Base-by-base conservation (phyloP, 2,797 vertebrate species). In the Peromyscus nudipes region DNA sequence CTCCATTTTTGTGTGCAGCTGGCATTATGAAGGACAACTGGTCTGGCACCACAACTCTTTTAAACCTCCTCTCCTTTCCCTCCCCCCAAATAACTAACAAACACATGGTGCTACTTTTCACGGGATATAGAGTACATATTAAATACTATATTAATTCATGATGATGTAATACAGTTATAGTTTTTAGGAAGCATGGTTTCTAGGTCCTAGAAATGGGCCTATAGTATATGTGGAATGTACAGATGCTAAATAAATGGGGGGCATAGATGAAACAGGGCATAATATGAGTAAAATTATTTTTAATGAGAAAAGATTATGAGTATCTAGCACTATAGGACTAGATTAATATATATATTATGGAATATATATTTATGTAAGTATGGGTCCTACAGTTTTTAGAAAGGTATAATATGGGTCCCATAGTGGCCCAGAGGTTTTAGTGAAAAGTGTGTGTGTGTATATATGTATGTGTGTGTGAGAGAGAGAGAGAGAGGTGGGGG, bases 111-210 rank as follows among this genome's bases (percentile, higher is more conserved):
- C 55, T 67, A 12, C 89, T 95, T 91, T 60, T 81, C 27, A 57
- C 43, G 57, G 87, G 29, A 69, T 57, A 62, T 16, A 93, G 89
- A 96, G 55, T 49, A 34, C 27, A n/a, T 37, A n/a, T 75, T 57
- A 95, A 92, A 65, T 29, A 23, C n/a, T 43, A 5, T n/a, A 27
- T 17, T 57, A 87, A 60, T 85, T 80, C 27, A 52, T 62, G 69
- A 64, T 89, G 60, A 73, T 89, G 21, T 57, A 73, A 84, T 49
- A 27, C 19, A 52, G 64, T 62, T 57, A 31, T n/a, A 29, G 40
- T 95, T 90, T 89, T 96, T n/a, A 87, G 37, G 17, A 29, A 83
- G 7, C 34, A 37, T 67, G 31, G 17, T 73, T 71, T 69, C n/a
- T 46, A 93, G 17, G 29, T 29, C 49, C 86, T 84, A 60, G 37